Base-by-base conservation (phyloP, 2,797 vertebrate genomes). In the Darevskia nairensis region DNA sequence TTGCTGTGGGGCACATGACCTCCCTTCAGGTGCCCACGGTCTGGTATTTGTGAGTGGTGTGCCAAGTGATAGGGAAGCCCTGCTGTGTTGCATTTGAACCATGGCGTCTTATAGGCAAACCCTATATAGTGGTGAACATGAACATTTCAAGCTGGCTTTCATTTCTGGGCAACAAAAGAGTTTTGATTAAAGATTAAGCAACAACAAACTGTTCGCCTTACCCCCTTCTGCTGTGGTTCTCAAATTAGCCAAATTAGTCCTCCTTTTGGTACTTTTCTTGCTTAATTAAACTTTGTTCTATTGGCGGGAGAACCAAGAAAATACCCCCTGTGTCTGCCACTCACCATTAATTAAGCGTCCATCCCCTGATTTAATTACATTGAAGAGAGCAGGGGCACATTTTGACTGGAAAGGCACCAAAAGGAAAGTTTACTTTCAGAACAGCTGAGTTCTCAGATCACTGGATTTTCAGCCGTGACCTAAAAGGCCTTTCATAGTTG, bases 321-420 rank as follows among this genome's bases (percentile, higher is more conserved):
- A 92, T 84, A 89, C 88, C 92, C 91, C 0, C 0, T 13, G 32
- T 25, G 79, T 72, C 89, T 0, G 4, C 86, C 88, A 74, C 91
- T 90, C 88, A 90, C 89, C 90, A 89, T 74, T 93, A 93, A 92
- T 94, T 91, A 94, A 94, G 89, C 93, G 72, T 92, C 83, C 71
- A 86, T 80, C 89, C 80, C 83, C 15, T 59, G 74, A 92, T 91
- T 55, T 93, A 93, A 94, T 92, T 91, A 86, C 88, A 87, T 89
- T 87, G 88, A 93, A 93, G 74, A 80, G 89, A 86, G 86, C 94
- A 50, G 83, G 74, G 66, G 85, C 84, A 86, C 86, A 39, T 35
- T 25, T 85, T 72, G 79, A 80, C 78, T 2, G 89, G 64, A 17
- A 79, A 41, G 4, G 55, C 68, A 29, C 32, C 3, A 11, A 1